These are phyloP conservation scores for Lonchura striata DNA, from an alignment of 2,113 vertebrate genomes.

Conservation along the genomic window DNA sequence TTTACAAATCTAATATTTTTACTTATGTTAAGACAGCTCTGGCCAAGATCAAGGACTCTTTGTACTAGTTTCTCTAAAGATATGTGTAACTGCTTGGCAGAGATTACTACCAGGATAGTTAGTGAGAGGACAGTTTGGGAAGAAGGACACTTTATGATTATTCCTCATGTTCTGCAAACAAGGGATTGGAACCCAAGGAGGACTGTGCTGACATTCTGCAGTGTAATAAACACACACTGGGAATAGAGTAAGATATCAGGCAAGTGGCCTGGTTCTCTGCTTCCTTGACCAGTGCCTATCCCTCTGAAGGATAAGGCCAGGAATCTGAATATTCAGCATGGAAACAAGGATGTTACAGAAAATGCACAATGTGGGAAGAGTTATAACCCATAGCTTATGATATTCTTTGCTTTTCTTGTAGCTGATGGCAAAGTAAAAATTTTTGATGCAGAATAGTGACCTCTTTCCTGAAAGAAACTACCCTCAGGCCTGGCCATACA, in stretches of 20 bases:
- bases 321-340: not conserved
- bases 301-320: not conserved
- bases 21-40: not conserved
- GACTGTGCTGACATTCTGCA: not conserved
- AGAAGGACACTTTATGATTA: not conserved
- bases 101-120: not conserved
- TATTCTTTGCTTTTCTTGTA: not conserved
- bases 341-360: not conserved
- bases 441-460: not conserved
- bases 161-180: not conserved
- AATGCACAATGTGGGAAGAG: accelerated
- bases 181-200: not conserved
- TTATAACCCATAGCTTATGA: not conserved
- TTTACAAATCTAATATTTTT: not conserved
- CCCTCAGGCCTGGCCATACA: accelerated
- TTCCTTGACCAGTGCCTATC: not conserved
- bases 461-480: accelerated
- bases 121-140: not conserved
- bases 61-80: not conserved
- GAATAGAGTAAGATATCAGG: not conserved
- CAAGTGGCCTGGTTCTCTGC: not conserved
- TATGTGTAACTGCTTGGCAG: not conserved
- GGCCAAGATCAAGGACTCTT: not conserved
- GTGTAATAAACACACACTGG: not conserved
- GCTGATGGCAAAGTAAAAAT: not conserved